Conservation (phyloP, 2,797 vertebrate species). For the Odontamblyopus lacepedii region DNA sequence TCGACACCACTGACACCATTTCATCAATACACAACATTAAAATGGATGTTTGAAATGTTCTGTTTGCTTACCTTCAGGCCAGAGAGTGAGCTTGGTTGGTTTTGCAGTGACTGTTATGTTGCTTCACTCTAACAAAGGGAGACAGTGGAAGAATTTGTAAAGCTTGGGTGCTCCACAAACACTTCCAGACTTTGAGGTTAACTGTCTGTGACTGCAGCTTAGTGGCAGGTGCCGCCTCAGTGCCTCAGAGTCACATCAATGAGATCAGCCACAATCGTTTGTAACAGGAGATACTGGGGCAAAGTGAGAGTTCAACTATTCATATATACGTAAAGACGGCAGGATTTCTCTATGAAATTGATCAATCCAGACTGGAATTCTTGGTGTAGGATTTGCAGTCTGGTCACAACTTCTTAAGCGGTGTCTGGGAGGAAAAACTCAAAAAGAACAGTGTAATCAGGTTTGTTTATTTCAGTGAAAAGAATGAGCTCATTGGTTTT, state of each 20-base stretch:
- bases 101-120: conserved; percentile 40
- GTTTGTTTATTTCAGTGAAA: not conserved
- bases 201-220: conserved; percentile 80
- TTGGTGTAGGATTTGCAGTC: not conserved
- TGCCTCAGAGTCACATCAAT: conserved; percentile 47
- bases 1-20: not conserved
- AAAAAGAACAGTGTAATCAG: not conserved
- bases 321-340: not conserved
- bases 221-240: conserved; percentile 72
- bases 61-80: conserved; percentile 57
- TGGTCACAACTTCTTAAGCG: not conserved
- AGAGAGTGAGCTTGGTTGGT: conserved; percentile 13
- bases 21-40: conserved; percentile 2
- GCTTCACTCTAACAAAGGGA: conserved; percentile 57
- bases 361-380: not conserved
- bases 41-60: conserved; percentile 5
- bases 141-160: conserved; percentile 63
- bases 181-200: conserved; percentile 80
- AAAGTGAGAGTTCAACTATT: conserved; percentile 16
- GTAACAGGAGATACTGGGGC: conserved; percentile 14
- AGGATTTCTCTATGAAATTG: not conserved
- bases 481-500: not conserved
- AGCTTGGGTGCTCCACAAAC: conserved; percentile 73
- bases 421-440: not conserved
- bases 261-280: conserved; percentile 34